phyloP scores from a whole-genome alignment of 2,797 vertebrate genomes.

The Sebastes umbrosus region DNA sequence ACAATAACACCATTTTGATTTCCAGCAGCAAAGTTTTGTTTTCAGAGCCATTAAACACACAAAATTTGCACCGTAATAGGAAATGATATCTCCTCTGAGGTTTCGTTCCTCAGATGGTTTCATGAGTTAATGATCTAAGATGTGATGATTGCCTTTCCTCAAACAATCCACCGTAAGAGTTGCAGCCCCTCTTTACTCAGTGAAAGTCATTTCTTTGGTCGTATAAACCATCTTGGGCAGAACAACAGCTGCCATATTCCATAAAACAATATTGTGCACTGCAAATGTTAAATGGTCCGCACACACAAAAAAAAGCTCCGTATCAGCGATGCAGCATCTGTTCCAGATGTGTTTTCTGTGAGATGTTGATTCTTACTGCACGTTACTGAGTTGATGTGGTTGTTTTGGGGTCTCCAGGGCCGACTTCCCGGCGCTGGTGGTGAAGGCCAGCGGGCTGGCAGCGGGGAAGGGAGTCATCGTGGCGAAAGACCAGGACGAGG shows the following conservation, averaged over 20 bases:
- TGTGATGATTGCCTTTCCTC: not conserved
- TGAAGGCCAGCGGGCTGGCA: slow-evolving; percentile 97
- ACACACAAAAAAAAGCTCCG: not conserved
- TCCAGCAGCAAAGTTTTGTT: slow-evolving; percentile 3
- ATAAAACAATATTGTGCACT: not conserved
- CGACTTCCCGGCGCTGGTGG: slow-evolving; percentile 92
- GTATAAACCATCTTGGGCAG: slow-evolving; percentile 2
- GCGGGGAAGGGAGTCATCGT: slow-evolving; percentile 97
- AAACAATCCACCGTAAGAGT: not conserved
- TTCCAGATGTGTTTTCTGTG: slow-evolving; percentile 21
- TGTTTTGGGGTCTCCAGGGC: slow-evolving; percentile 77
- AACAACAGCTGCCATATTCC: slow-evolving; percentile 39
- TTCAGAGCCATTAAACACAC: slow-evolving; percentile 18
- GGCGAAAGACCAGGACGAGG: slow-evolving; percentile 87
- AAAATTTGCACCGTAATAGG: not conserved
- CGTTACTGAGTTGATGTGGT: not conserved
- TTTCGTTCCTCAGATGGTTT: slow-evolving; percentile 15
- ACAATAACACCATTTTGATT: not conserved
- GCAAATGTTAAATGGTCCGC: slow-evolving; percentile 32
- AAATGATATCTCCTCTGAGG: not conserved
- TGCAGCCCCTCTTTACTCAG: not conserved
- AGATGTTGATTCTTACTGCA: not conserved
- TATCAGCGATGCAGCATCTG: slow-evolving; percentile 9
- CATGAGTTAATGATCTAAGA: slow-evolving; percentile 43
- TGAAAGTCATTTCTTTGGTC: not conserved